Evolutionary conservation across 2,113 vertebrate genomes (phyloP).

Genomic region (Delphinus delphis): DNA sequence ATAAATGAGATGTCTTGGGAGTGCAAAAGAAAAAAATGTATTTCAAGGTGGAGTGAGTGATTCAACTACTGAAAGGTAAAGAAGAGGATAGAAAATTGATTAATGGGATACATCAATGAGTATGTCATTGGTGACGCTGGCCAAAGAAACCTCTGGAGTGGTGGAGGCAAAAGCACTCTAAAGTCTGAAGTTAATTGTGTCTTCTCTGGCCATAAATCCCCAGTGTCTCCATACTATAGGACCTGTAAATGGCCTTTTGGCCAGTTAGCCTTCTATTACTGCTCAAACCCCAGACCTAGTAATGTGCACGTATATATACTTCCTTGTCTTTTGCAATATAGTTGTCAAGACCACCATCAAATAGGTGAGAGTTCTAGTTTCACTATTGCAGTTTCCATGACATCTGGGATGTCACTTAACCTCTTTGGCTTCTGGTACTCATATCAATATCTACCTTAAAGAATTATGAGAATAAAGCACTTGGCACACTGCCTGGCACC

Average conservation of each 20-base stretch:
- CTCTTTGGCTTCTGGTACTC: background rate
- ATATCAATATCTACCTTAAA: background rate
- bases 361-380: background rate
- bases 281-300: background rate
- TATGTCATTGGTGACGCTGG: background rate
- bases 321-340: background rate
- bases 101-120: background rate
- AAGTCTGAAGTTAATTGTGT: background rate
- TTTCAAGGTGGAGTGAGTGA: background rate
- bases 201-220: background rate
- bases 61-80: background rate
- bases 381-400: background rate
- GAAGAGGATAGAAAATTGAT: background rate
- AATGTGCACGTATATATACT: background rate
- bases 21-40: background rate
- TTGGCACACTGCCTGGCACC: background rate
- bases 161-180: background rate
- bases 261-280: background rate
- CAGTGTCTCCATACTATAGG: background rate
- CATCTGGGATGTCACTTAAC: background rate
- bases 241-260: background rate
- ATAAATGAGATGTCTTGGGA: background rate
- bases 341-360: background rate
- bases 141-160: background rate
- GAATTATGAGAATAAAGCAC: background rate